These are phyloP conservation scores for Sapayoa aenigma DNA, from an alignment of 2,113 vertebrate species.

Conservation along the genomic window DNA sequence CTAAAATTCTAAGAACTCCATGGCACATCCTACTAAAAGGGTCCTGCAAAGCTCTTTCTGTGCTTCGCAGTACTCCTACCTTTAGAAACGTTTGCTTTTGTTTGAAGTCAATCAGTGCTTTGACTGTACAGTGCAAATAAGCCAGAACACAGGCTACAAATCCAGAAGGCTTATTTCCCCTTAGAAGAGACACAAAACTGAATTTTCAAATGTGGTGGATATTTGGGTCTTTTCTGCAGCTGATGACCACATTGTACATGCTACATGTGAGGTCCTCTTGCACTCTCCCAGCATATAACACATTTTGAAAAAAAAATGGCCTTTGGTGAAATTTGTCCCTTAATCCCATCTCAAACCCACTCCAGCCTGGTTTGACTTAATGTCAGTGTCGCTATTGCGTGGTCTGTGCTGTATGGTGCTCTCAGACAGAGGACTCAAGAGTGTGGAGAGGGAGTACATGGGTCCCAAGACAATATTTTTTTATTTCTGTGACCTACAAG, in stretches of 20 bases:
- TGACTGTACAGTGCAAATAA: background rate
- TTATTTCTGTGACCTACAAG: background rate
- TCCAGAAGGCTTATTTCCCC: background rate
- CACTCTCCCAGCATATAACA: background rate
- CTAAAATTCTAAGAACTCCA: background rate
- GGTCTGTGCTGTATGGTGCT: fast-evolving
- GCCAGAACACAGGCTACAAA: background rate
- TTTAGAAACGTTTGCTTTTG: background rate
- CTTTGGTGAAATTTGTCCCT: background rate
- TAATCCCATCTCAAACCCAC: background rate
- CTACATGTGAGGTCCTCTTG: fast-evolving
- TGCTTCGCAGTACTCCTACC: background rate
- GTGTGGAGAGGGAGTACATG: background rate
- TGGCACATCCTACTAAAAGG: background rate
- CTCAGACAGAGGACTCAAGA: background rate
- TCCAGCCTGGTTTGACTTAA: background rate
- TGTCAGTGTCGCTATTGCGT: fast-evolving
- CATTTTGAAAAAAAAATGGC: background rate
- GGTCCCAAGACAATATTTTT: background rate
- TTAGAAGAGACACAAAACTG: background rate
- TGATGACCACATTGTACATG: background rate
- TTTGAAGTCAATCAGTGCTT: background rate
- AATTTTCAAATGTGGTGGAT: background rate
- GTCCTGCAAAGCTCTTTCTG: background rate
- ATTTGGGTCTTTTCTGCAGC: background rate